Conservation (phyloP, 2,888 invertebrate species). For the Melanostoma scalare region DNA sequence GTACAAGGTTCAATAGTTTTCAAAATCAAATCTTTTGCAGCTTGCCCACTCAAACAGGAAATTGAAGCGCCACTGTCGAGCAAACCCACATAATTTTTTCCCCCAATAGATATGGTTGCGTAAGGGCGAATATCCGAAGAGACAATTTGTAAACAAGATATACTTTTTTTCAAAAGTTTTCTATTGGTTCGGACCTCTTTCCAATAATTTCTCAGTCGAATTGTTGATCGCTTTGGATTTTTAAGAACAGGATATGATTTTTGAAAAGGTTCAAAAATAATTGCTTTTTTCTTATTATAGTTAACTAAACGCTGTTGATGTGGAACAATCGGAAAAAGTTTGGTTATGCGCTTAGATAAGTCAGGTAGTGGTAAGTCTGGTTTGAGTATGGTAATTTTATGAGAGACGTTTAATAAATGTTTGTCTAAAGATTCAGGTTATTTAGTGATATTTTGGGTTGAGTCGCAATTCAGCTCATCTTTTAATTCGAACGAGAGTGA, state of each 20-base stretch:
- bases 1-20: not conserved
- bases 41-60: conserved; percentile 46
- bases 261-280: not conserved
- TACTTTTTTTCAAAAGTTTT: conserved; percentile 1
- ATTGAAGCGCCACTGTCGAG: conserved; percentile 52
- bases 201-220: conserved; percentile 20
- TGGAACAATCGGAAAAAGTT: conserved; percentile 5
- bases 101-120: conserved; percentile 29
- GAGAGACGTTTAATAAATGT: not conserved
- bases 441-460: not conserved
- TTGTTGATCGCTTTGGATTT: conserved; percentile 12
- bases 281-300: conserved; percentile 16
- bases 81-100: conserved; percentile 41
- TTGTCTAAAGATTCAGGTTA: not conserved
- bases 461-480: conserved; percentile 1
- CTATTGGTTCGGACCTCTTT: conserved; percentile 11
- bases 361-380: not conserved
- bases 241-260: not conserved
- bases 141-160: not conserved
- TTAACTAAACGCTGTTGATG: conserved; percentile 3
- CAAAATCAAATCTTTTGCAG: conserved; percentile 41
- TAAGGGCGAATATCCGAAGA: conserved; percentile 37
- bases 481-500: conserved; percentile 12
- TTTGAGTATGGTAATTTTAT: not conserved
- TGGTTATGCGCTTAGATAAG: not conserved